Base-by-base conservation (phyloP, 1,140 invertebrate species). In the Uloborus diversus region DNA sequence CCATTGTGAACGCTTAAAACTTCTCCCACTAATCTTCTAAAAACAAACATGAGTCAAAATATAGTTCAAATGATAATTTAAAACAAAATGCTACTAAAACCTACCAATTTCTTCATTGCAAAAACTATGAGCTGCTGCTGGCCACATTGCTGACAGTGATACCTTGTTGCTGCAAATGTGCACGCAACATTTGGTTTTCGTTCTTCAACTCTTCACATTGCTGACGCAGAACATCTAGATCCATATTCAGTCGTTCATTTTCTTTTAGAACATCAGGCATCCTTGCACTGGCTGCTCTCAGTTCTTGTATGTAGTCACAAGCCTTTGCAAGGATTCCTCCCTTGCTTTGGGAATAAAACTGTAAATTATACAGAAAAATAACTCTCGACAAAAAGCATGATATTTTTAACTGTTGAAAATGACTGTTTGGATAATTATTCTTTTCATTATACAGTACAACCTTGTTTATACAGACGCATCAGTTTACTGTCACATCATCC, bases 301-400 rank as follows among this genome's bases (percentile, higher is more conserved):
- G 89, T 85, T 97, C 95, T 61, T 90, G 89, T 80, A 98, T 98
- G 86, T 98, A 96, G 85, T 99, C 96, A 88, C 96, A 98, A 2
- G 96, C 96, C 87, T 98, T 98, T 3, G 96, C 94, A 79, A 99
- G 87, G 82, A 98, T 98, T 57, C 95, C 96, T 35, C 96, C 96
- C 90, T 99, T 99, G 84, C 96, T 98, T 89, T 96, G 90, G 27
- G 71, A 71, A 70, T 76, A 80, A 81, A 68, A 79, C 76, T 79
- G 65, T 79, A 61, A 78, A 68, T 78, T 66, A 66, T 53, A 64
- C 57, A 75, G 57, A 75, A 75, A 51, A 68, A 17, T 68, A 68
- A 68, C n/a, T 33, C 11, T 62, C 59, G 17, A n/a, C n/a, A n/a
- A n/a, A n/a, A n/a, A n/a, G n/a, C n/a, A n/a, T n/a, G n/a, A n/a